Conservation (phyloP, 2,888 invertebrate species). For the Hirtodrosophila alboralis region DNA sequence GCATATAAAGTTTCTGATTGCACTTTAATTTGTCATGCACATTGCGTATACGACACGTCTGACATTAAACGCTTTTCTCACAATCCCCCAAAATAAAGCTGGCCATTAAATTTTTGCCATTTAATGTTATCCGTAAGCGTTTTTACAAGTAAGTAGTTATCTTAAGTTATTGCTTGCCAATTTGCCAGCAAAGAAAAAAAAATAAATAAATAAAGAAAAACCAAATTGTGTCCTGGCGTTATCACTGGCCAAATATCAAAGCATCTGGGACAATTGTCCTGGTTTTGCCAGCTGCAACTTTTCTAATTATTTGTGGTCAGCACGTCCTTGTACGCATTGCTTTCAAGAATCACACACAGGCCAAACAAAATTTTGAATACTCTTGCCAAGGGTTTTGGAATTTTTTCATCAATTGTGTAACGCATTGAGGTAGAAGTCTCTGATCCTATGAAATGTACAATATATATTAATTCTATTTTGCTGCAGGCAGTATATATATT, state of each 20-base stretch:
- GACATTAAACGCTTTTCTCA: not conserved
- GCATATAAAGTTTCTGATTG: no score
- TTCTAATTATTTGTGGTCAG: slow-evolving; percentile 19
- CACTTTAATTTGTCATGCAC: not conserved
- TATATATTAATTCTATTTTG: no score
- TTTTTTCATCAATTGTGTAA: no score
- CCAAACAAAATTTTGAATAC: no score
- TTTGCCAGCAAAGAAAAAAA: no score
- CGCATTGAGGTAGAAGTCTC: no score
- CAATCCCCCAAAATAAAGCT: slow-evolving; percentile 29
- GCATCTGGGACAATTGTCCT: slow-evolving; percentile 13
- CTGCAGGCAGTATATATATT: no score
- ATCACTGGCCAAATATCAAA: slow-evolving; percentile 29
- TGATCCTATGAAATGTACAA: no score
- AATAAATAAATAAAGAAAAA: no score
- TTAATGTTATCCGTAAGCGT: slow-evolving; percentile 18
- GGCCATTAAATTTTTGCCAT: slow-evolving; percentile 28
- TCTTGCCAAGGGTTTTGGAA: no score
- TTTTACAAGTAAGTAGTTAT: slow-evolving; percentile 4
- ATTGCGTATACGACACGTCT: slow-evolving; percentile 34
- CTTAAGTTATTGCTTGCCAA: slow-evolving; percentile 18
- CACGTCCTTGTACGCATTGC: not conserved
- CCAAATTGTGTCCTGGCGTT: slow-evolving; percentile 10
- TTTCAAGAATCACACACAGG: no score
- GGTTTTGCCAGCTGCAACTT: slow-evolving; percentile 19